These are phyloP conservation scores for Rhegmatorhina hoffmannsi DNA, from an alignment of 2,113 vertebrate species.

Conservation along the genomic window DNA sequence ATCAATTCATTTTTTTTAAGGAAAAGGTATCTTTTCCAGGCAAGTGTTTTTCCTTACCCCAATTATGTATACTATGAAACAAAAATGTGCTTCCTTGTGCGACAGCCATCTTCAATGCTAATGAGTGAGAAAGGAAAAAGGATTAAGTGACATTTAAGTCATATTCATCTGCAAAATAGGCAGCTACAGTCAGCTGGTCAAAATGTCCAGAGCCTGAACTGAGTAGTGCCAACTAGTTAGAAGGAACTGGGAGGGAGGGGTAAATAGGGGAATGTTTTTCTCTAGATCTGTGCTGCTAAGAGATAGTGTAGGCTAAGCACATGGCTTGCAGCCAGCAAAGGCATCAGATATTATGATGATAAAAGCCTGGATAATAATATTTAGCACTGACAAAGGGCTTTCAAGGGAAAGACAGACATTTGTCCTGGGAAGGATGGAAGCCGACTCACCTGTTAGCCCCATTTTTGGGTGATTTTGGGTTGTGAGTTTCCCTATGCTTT, in stretches of 20 bases:
- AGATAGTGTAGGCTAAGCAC: conserved; percentile 4
- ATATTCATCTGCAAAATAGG: neutral
- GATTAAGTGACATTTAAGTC: neutral
- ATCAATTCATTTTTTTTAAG: neutral
- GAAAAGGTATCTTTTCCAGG: neutral
- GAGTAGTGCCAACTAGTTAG: neutral
- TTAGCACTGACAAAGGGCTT: conserved; percentile 1
- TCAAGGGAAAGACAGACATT: neutral
- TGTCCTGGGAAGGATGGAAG: neutral
- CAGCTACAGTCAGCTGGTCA: neutral
- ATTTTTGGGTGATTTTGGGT: neutral
- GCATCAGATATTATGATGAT: neutral
- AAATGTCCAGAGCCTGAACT: neutral
- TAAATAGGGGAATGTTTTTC: neutral
- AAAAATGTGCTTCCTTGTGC: neutral
- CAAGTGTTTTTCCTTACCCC: neutral
- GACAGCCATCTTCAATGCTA: conserved; percentile 8
- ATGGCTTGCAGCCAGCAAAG: conserved; percentile 23
- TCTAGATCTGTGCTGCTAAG: neutral
- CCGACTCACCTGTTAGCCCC: neutral
- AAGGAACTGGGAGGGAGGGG: neutral
- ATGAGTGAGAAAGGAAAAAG: neutral
- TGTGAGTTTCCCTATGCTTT: neutral
- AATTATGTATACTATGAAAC: neutral
- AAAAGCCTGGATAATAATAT: conserved; percentile 28